phyloP scores from a whole-genome alignment of 2,888 invertebrate species.

The Laspeyria flexula region DNA sequence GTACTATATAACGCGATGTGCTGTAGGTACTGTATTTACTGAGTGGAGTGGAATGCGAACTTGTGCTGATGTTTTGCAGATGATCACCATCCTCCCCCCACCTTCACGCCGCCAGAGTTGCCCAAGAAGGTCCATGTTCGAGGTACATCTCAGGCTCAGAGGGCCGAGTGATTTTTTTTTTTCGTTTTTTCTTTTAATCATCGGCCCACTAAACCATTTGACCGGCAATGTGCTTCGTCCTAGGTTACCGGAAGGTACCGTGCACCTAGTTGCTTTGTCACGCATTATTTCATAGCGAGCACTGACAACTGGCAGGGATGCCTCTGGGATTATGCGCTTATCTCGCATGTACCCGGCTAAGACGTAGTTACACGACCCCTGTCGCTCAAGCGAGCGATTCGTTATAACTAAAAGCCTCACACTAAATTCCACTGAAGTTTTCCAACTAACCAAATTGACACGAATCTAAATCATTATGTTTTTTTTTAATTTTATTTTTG shows the following conservation, averaged over 20 bases:
- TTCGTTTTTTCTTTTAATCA: conserved; percentile 71
- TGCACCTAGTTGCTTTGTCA: conserved; percentile 84
- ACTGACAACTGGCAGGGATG: conserved; percentile 60
- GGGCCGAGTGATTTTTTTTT: conserved; percentile 77
- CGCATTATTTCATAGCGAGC: conserved; percentile 81
- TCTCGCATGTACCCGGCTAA: conserved; percentile 76
- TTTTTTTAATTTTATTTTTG: conserved; percentile 65
- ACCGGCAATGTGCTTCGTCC: conserved; percentile 78
- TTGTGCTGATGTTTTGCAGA: conserved; percentile 94
- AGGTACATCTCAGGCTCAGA: conserved; percentile 89
- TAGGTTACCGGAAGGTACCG: conserved; percentile 69
- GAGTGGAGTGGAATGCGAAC: conserved; percentile 87
- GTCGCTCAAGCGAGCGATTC: conserved; percentile 61
- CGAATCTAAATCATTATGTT: conserved; percentile 39
- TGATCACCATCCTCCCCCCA: conserved; percentile 98
- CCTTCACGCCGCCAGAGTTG: conserved; percentile 99
- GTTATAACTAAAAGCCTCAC: conserved; percentile 35
- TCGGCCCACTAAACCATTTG: conserved; percentile 76
- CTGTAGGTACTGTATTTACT: conserved; percentile 74
- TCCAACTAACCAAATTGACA: conserved; percentile 39
- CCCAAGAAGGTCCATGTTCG: conserved; percentile 99
- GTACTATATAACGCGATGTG: conserved; percentile 70
- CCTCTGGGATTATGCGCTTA: conserved; percentile 62
- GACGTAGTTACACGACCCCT: conserved; percentile 58
- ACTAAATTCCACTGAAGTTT: conserved; percentile 29